These are phyloP conservation scores for Tolypeutes matacus DNA, from an alignment of 2,797 vertebrate species.

Conservation along the genomic window DNA sequence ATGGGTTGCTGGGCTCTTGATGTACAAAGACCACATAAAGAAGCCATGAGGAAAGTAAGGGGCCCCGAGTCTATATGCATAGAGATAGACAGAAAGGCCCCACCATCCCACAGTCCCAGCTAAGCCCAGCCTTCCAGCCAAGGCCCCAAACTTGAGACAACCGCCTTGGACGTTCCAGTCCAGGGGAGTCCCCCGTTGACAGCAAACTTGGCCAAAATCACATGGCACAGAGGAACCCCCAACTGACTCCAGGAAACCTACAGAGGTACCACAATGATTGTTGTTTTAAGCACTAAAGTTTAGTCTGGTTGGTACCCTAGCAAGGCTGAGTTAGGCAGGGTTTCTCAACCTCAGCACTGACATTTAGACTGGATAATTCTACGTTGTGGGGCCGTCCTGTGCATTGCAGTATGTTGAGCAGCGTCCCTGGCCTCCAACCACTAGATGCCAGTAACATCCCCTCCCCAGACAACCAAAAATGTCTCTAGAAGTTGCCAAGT, in stretches of 20 bases:
- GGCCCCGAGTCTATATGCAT: background rate
- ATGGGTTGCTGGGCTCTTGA: background rate
- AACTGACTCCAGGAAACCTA: background rate
- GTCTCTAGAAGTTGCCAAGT: slow-evolving; percentile 14
- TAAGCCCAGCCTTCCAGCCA: background rate
- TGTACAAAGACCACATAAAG: background rate
- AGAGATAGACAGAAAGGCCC: background rate
- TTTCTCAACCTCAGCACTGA: background rate
- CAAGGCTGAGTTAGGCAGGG: background rate
- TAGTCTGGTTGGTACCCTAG: background rate
- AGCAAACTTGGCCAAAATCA: background rate
- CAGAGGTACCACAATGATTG: background rate
- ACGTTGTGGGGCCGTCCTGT: background rate
- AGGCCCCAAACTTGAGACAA: background rate
- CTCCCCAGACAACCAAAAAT: background rate
- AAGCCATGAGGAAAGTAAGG: background rate
- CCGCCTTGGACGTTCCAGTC: background rate
- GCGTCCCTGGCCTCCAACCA: background rate
- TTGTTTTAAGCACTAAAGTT: background rate
- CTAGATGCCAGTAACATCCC: background rate
- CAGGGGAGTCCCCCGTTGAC: background rate
- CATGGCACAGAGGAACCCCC: background rate
- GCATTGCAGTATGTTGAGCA: background rate
- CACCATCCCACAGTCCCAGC: background rate
- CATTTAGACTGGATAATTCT: background rate